These are phyloP conservation scores for Scolopax rusticola DNA, from an alignment of 2,797 vertebrate species.

Conservation along the genomic window DNA sequence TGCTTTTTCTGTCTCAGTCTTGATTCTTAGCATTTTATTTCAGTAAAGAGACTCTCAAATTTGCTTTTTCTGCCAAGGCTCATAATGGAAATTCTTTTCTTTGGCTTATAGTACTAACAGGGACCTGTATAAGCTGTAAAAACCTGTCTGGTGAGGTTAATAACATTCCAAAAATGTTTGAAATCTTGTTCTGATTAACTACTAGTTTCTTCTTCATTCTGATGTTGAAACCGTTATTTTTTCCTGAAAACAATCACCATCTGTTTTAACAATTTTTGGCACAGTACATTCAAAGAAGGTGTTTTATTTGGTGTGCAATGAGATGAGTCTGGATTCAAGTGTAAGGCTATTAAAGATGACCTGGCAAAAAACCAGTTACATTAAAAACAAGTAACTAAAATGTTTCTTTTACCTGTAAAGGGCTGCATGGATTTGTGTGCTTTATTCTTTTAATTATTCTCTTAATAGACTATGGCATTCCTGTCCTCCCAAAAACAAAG, in stretches of 20 bases:
- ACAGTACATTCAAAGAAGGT: not conserved
- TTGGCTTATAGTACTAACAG: not conserved
- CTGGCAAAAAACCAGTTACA: not conserved
- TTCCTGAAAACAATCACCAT: slow-evolving; percentile 12
- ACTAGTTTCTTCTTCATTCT: not conserved
- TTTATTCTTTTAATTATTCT: not conserved
- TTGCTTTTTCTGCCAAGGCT: not conserved
- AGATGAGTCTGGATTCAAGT: slow-evolving; percentile 10
- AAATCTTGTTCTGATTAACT: slow-evolving; percentile 45
- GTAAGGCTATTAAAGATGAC: not conserved
- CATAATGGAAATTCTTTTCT: not conserved
- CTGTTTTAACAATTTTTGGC: slow-evolving; percentile 43
- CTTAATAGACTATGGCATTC: not conserved
- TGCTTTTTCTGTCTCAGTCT: not conserved
- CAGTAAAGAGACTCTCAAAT: not conserved
- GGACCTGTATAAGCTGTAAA: not conserved
- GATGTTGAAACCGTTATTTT: not conserved
- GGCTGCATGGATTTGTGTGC: not conserved
- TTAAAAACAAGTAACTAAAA: slow-evolving; percentile 7
- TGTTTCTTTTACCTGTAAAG: not conserved
- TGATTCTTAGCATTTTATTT: slow-evolving; percentile 26
- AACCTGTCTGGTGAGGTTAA: slow-evolving; percentile 7
- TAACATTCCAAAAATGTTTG: slow-evolving; percentile 25
- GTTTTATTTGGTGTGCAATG: slow-evolving; percentile 27
- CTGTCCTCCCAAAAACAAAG: not conserved